Conservation (phyloP, 2,888 invertebrate genomes). For the Polydrusus cervinus region DNA sequence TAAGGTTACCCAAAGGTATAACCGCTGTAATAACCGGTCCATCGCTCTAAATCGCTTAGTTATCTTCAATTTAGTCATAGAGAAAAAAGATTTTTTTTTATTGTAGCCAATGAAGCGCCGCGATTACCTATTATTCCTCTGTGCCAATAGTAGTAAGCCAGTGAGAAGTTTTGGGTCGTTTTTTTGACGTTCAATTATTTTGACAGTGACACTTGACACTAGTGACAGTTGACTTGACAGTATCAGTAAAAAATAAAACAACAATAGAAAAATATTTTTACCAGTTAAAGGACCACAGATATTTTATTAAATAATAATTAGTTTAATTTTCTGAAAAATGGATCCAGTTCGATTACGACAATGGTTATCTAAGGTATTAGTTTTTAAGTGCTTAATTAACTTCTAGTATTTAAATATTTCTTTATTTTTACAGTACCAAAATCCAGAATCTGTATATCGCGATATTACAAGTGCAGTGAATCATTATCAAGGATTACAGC, state of each 20-base stretch:
- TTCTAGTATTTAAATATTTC: background rate
- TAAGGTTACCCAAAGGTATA: too few relatives aligned
- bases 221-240: background rate
- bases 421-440: conserved; percentile 77
- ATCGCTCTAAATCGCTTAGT: too few relatives aligned
- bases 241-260: background rate
- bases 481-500: conserved; percentile 79
- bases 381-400: background rate
- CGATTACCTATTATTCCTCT: too few relatives aligned
- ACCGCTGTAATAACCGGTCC: too few relatives aligned
- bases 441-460: conserved; percentile 78
- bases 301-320: background rate
- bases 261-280: background rate
- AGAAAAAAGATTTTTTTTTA: too few relatives aligned
- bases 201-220: too few relatives aligned
- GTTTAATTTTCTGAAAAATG: conserved; percentile 55
- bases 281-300: too few relatives aligned
- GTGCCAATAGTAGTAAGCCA: too few relatives aligned
- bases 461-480: conserved; percentile 80
- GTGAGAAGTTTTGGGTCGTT: too few relatives aligned
- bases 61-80: too few relatives aligned
- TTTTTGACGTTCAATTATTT: too few relatives aligned
- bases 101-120: too few relatives aligned
- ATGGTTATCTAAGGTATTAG: conserved; percentile 72
- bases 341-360: conserved; percentile 74